Evolutionary conservation across 2,888 invertebrate genomes (phyloP), one percentile per base, ranked within the genome.

Genomic region (Priocnemis perturbator): DNA sequence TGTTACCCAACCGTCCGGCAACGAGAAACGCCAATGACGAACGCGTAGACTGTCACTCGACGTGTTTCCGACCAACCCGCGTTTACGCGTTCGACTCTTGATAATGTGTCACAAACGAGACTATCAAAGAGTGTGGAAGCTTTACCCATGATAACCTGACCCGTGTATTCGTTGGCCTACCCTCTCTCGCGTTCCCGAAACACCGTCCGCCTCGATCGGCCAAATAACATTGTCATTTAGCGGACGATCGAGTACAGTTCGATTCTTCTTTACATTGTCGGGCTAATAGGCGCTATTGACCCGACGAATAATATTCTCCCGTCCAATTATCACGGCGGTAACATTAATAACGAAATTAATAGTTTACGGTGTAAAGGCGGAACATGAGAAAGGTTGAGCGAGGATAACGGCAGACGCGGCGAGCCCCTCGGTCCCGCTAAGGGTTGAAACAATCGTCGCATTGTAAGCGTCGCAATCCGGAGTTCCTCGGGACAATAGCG

Each of bases 391-490:
- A 26, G 26, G 26, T 26, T 26, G 26, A 3, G 26, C 3, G 26
- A 26, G 26, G 26, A 26, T 77, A 73, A 72, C 74, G 73, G 75
- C 69, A 73, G 71, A 77, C 76, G 77, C 76, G 79, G 71, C 71
- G 78, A 76, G 70, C 76, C 78, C 76, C 73, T 81, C 79, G 76
- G 75, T 73, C 76, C 75, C 79, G 82, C 82, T 80, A 83, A 83
- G 84, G 80, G 79, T 81, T 85, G 83, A 85, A 87, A 87, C 87
- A 87, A 87, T 87, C 82, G 85, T 84, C 83, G 84, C 83, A 87
- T 86, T 87, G 86, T 87, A 85, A 86, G 82, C 82, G 81, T 82
- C 76, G 83, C 83, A 81, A 85, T 85, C 82, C 84, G 76, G 77
- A 80, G 79, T 84, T 81, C 74, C 75, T 71, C 73, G 75, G 80